Evolutionary conservation across 2,888 invertebrate species (phyloP).

Genomic region (Aproaerema taeniolella): DNA sequence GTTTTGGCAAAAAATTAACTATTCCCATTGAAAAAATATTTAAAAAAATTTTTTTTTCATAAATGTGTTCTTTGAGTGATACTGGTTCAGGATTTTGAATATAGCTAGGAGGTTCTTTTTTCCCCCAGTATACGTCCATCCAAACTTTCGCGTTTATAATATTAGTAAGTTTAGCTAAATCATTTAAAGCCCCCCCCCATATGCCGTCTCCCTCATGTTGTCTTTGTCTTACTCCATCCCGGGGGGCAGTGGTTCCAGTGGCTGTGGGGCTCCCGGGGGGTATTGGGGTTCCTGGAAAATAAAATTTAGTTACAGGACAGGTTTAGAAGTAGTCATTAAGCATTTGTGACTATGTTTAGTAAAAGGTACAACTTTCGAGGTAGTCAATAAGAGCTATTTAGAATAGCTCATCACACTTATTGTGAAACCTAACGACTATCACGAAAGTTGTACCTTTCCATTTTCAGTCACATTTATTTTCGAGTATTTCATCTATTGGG

Average conservation of each 20-base stretch:
- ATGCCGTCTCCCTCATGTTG: neutral
- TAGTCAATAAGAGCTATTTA: neutral
- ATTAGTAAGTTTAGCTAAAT: too few relatives aligned
- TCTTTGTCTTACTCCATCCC: slow-evolving; percentile 53
- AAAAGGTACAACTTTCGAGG: neutral
- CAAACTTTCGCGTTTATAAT: neutral
- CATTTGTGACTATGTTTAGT: too few relatives aligned
- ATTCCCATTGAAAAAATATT: too few relatives aligned
- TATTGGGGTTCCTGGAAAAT: slow-evolving; percentile 30
- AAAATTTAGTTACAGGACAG: neutral
- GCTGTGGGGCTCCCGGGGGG: slow-evolving; percentile 26
- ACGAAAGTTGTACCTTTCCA: neutral
- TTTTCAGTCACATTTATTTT: neutral
- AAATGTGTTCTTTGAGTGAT: neutral
- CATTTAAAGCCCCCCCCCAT: too few relatives aligned
- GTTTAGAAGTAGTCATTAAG: neutral
- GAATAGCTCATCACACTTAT: neutral
- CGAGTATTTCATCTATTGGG: neutral
- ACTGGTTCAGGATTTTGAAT: neutral
- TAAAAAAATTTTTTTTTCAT: neutral
- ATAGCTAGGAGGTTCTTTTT: neutral
- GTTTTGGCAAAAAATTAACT: too few relatives aligned
- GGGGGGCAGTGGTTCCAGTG: slow-evolving; percentile 55
- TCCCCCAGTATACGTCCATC: too few relatives aligned
- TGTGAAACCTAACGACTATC: neutral